phyloP scores from a whole-genome alignment of 2,888 invertebrate genomes.

The Boloria selene region DNA sequence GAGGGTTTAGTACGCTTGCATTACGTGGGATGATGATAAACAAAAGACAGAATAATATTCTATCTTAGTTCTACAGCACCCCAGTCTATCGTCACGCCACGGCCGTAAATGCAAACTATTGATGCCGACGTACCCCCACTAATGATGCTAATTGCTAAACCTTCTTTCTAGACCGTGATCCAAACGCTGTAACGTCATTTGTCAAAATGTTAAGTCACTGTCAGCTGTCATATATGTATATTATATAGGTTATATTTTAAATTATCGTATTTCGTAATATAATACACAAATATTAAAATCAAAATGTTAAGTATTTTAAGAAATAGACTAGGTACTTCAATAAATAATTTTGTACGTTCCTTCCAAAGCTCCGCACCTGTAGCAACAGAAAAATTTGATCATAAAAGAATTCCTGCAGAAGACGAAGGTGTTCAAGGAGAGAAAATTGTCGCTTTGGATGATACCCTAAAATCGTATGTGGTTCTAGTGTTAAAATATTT shows the following conservation, averaged over 20 bases:
- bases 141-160: too few relatives aligned
- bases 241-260: slow-evolving; percentile 6
- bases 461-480: slow-evolving; percentile 82
- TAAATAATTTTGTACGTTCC: slow-evolving; percentile 51
- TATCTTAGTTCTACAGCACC: too few relatives aligned
- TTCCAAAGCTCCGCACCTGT: slow-evolving; percentile 61
- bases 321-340: slow-evolving; percentile 54
- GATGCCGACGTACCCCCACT: too few relatives aligned
- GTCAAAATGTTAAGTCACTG: slow-evolving; percentile 5
- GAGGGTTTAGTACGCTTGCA: too few relatives aligned
- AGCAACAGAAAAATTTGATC: slow-evolving; percentile 66
- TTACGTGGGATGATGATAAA: too few relatives aligned
- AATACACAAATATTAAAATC: slow-evolving; percentile 13
- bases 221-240: neutral
- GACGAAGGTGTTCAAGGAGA: slow-evolving; percentile 93
- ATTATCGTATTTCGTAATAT: neutral
- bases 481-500: neutral
- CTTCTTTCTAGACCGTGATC: too few relatives aligned
- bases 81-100: too few relatives aligned
- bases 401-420: slow-evolving; percentile 70
- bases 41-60: too few relatives aligned
- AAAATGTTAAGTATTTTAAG: slow-evolving; percentile 63
- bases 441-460: slow-evolving; percentile 86
- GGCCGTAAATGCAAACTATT: too few relatives aligned
- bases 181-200: too few relatives aligned